Conservation (phyloP, 2,113 vertebrate genomes). For the Balaeniceps rex region DNA sequence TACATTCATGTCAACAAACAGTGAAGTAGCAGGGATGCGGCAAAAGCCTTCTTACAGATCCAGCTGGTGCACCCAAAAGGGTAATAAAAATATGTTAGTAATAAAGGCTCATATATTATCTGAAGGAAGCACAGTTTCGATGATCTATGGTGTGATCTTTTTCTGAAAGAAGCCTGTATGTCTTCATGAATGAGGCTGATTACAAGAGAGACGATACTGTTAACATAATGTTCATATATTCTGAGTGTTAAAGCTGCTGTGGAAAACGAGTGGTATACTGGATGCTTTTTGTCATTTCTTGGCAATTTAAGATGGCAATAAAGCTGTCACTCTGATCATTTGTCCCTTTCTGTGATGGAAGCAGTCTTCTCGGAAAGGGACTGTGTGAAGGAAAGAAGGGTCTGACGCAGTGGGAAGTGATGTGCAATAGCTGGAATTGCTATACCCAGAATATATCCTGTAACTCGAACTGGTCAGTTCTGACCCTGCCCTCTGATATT, state of each 20-base stretch:
- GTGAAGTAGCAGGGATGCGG: neutral
- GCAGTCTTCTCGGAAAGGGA: neutral
- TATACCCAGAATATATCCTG: neutral
- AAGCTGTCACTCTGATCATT: neutral
- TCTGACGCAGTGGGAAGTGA: neutral
- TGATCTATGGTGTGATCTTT: neutral
- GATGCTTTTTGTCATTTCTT: neutral
- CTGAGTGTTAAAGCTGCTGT: neutral
- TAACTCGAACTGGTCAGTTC: neutral
- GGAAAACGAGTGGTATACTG: neutral
- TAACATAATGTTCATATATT: neutral
- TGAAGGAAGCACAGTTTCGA: neutral
- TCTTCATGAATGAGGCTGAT: slow-evolving; percentile 4
- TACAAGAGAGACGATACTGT: neutral
- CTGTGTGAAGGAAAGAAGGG: neutral
- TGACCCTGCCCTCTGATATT: neutral
- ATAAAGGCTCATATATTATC: neutral
- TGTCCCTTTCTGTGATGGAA: neutral
- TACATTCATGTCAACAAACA: neutral
- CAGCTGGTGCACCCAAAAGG: neutral
- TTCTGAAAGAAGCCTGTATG: neutral
- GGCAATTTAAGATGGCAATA: neutral
- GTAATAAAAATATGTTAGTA: neutral
- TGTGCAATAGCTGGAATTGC: neutral
- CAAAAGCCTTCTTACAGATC: neutral